Evolutionary conservation across 1,140 invertebrate genomes (phyloP).

Genomic region (Drosophila persimilis): DNA sequence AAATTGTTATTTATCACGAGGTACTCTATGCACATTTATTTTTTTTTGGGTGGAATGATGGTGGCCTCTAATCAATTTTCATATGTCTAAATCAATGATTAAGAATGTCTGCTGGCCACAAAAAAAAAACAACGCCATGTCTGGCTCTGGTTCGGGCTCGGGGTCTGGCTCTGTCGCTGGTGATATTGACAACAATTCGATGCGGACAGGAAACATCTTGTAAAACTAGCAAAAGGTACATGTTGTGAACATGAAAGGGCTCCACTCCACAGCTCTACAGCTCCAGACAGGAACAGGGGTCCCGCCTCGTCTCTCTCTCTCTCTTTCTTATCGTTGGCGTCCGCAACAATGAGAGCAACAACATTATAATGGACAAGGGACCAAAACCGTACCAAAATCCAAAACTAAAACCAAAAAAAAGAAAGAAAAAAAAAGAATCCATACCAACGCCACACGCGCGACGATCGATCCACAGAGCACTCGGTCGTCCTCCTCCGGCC

Average conservation of each 20-base stretch:
- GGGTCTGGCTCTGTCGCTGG: background rate
- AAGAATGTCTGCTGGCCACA: conserved; percentile 61
- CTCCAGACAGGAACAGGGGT: too few relatives aligned
- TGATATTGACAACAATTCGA: conserved; percentile 81
- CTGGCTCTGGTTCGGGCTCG: background rate
- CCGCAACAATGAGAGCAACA: conserved; percentile 74
- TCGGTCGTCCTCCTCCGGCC: conserved; percentile 8
- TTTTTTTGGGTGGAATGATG: conserved; percentile 15
- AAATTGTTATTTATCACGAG: conserved; percentile 79
- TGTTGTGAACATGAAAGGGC: conserved; percentile 80
- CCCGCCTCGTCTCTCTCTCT: background rate
- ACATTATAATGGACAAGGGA: conserved; percentile 75
- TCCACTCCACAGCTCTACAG: conserved; percentile 24
- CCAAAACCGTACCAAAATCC: conserved; percentile 41
- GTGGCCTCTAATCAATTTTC: conserved; percentile 73
- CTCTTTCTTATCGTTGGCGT: conserved; percentile 57
- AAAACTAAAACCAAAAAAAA: conserved; percentile 48
- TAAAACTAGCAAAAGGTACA: conserved; percentile 82
- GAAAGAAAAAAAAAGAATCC: conserved; percentile 12
- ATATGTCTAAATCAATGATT: conserved; percentile 80
- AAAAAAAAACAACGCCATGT: background rate
- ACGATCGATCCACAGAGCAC: conserved; percentile 17
- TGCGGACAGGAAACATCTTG: conserved; percentile 82
- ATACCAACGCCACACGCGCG: conserved; percentile 68
- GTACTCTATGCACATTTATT: conserved; percentile 56